Percentiles rank a stretch among this genome's conserved stretches.
Evolutionary conservation across 2,888 invertebrate genomes (phyloP).

Genomic region (Malacosoma neustria): DNA sequence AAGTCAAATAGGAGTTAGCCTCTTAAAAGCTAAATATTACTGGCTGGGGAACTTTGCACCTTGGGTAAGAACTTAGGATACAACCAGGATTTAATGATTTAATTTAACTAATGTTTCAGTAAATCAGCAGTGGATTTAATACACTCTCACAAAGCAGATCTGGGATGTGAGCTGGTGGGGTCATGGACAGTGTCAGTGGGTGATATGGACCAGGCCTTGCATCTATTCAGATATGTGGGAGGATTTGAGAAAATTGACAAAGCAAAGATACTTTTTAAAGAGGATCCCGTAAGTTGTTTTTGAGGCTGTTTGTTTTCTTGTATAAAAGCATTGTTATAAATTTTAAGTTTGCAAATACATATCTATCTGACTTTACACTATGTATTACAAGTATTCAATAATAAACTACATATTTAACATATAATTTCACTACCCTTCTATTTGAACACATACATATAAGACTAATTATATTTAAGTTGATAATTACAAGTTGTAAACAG

Average conservation of each 20-base stretch:
- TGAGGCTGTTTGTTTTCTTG: neutral
- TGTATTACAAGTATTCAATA: too few species aligned
- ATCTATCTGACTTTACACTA: too few species aligned
- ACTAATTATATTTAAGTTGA: too few species aligned
- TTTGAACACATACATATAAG: too few species aligned
- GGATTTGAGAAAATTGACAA: constrained; percentile 92
- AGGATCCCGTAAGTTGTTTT: constrained; percentile 76
- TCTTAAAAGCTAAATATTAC: too few species aligned
- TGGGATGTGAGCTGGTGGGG: constrained; percentile 91
- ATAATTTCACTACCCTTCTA: too few species aligned
- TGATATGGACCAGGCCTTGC: constrained; percentile 97
- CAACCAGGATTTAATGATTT: too few species aligned
- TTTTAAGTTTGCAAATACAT: neutral
- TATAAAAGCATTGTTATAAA: neutral
- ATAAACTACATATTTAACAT: too few species aligned
- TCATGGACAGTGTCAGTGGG: constrained; percentile 98
- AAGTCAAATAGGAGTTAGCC: too few species aligned
- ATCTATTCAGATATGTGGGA: constrained; percentile 96
- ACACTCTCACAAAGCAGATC: constrained; percentile 80
- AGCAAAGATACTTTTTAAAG: constrained; percentile 79
- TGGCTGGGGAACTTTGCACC: too few species aligned
- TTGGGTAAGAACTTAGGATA: too few species aligned
- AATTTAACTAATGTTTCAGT: constrained; percentile 75
- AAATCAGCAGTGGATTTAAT: constrained; percentile 86
- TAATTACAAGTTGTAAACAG: too few species aligned